Conservation (phyloP, 2,797 vertebrate species). For the Salmo trutta region DNA sequence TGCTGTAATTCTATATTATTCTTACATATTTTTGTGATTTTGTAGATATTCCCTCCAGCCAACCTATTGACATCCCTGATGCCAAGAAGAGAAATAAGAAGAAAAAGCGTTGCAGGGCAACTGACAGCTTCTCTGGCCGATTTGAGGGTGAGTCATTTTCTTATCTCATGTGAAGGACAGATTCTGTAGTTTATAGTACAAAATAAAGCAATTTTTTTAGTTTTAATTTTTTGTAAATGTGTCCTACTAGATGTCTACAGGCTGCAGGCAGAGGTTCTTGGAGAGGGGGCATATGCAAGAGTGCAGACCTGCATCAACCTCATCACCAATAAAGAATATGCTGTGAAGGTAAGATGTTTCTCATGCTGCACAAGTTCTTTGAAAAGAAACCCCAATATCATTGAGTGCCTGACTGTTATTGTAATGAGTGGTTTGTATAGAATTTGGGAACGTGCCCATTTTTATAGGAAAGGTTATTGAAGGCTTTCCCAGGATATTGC, state of each 20-base stretch:
- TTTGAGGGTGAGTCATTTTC: constrained; percentile 85
- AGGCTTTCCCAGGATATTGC: neutral
- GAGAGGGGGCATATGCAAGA: constrained; percentile 93
- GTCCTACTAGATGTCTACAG: constrained; percentile 88
- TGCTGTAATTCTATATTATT: neutral
- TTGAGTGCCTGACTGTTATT: neutral
- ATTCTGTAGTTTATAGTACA: neutral
- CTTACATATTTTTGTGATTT: constrained; percentile 15
- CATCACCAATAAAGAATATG: constrained; percentile 97
- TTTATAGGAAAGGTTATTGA: neutral
- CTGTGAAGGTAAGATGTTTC: constrained; percentile 85
- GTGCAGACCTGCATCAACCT: constrained; percentile 95
- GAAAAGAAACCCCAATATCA: constrained; percentile 6
- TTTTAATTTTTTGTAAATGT: too few species aligned
- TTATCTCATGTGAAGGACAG: neutral
- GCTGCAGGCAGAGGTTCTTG: constrained; percentile 92
- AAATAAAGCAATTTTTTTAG: neutral
- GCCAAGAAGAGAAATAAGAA: constrained; percentile 97
- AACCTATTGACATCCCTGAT: constrained; percentile 96
- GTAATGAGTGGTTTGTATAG: constrained; percentile 3
- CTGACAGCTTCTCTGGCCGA: constrained; percentile 94
- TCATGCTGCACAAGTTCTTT: neutral
- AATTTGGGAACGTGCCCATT: neutral
- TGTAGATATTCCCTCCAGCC: constrained; percentile 90
- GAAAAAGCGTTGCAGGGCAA: constrained; percentile 96